Conservation (phyloP, 2,113 vertebrate genomes). For the Gymnorhina tibicen region DNA sequence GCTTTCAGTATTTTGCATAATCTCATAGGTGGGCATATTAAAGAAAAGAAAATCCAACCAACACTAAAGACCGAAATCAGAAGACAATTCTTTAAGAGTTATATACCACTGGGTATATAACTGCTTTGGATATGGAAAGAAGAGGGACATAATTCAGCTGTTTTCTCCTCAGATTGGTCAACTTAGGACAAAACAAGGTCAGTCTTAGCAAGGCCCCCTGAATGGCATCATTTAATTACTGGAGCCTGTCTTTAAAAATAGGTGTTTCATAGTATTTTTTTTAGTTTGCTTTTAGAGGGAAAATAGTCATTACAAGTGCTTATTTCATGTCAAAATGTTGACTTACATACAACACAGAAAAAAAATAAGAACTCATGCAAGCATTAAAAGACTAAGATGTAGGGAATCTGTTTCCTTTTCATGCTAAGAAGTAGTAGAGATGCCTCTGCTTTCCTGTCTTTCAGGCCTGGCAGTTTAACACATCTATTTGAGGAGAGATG, state of each 20-base stretch:
- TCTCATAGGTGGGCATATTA: not conserved
- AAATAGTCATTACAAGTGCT: not conserved
- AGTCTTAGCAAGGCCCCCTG: not conserved
- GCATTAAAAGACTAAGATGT: not conserved
- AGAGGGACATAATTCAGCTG: not conserved
- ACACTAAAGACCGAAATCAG: not conserved
- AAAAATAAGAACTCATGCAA: not conserved
- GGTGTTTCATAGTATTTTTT: not conserved
- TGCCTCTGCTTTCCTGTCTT: not conserved
- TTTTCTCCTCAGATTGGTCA: not conserved
- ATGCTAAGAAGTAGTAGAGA: not conserved
- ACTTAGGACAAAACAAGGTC: not conserved
- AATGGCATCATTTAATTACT: not conserved
- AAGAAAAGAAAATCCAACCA: not conserved
- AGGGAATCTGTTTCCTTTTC: not conserved
- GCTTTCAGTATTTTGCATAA: not conserved
- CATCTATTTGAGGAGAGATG: not conserved
- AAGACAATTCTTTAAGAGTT: not conserved
- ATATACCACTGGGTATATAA: not conserved
- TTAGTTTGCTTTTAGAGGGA: not conserved
- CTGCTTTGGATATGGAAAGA: not conserved
- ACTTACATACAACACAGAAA: not conserved
- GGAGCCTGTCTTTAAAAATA: not conserved
- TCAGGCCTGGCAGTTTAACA: not conserved
- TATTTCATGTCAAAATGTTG: not conserved